Evolutionary conservation across 2,888 invertebrate genomes (phyloP).

Genomic region (Adelphocoris suturalis): DNA sequence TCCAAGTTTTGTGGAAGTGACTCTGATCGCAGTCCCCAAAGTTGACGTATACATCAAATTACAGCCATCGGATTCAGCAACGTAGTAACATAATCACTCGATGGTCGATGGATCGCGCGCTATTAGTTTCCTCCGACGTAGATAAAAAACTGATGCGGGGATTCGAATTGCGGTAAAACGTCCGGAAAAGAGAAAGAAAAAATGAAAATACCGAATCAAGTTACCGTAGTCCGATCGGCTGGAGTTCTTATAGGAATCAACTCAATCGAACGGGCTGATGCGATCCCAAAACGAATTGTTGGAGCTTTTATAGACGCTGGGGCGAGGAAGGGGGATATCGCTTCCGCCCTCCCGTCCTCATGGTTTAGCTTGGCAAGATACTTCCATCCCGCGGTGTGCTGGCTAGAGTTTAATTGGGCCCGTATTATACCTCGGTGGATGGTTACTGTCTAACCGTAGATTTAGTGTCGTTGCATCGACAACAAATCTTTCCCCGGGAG

Average conservation of each 20-base stretch:
- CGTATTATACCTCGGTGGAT: constrained; percentile 27
- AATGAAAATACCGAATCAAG: not conserved
- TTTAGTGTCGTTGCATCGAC: not conserved
- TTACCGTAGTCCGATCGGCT: not conserved
- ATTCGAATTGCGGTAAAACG: not conserved
- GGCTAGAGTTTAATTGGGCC: constrained; percentile 8
- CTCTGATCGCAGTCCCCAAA: too few relatives aligned
- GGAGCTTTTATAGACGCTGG: constrained; percentile 12
- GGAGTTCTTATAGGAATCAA: constrained; percentile 16
- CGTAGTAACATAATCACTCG: not conserved
- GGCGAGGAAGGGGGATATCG: not conserved
- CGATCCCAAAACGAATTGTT: constrained; percentile 47
- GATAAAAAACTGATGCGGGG: not conserved
- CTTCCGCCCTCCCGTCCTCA: not conserved
- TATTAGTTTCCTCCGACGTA: not conserved
- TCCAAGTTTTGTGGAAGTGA: too few relatives aligned
- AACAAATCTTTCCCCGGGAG: not conserved
- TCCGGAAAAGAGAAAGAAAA: constrained; percentile 3
- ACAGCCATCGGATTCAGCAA: not conserved
- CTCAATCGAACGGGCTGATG: constrained; percentile 25
- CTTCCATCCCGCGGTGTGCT: not conserved
- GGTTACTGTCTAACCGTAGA: not conserved
- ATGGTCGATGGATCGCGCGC: not conserved
- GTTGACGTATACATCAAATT: too few relatives aligned
- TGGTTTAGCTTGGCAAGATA: constrained; percentile 8